Percentiles rank a stretch among this genome's conserved stretches.
phyloP scores from a whole-genome alignment of 1,140 invertebrate species.

The Gryon sp. region DNA sequence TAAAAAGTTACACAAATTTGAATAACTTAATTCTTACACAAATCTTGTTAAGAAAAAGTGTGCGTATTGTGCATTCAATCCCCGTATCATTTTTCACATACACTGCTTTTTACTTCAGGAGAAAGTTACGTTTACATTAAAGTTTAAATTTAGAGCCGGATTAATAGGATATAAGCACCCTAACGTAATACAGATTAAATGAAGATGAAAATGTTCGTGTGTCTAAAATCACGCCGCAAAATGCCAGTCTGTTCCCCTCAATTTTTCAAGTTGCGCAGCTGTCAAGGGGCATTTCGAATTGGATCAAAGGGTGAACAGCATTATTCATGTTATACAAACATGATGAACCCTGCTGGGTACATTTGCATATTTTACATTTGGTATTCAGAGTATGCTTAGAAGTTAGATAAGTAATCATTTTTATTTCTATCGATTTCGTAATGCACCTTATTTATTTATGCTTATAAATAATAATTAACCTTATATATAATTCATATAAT shows the following conservation, averaged over 20 bases:
- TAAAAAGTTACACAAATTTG: too few relatives aligned
- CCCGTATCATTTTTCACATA: too few relatives aligned
- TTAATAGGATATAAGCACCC: conserved; percentile 33
- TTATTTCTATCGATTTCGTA: too few relatives aligned
- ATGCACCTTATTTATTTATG: too few relatives aligned
- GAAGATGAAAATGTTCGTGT: conserved; percentile 30
- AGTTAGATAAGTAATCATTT: too few relatives aligned
- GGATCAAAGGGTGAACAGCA: conserved; percentile 37
- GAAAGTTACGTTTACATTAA: neutral
- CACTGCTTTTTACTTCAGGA: too few relatives aligned
- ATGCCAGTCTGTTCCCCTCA: conserved; percentile 26
- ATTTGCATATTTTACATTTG: conserved; percentile 35
- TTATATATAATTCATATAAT: too few relatives aligned
- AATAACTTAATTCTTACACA: too few relatives aligned
- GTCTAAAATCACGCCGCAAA: conserved; percentile 59
- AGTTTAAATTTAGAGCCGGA: conserved; percentile 41
- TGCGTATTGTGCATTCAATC: neutral
- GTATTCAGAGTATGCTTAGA: conserved; percentile 3
- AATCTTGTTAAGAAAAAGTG: too few relatives aligned
- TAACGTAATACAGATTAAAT: conserved; percentile 17
- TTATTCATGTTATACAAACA: conserved; percentile 50
- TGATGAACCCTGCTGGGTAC: conserved; percentile 23
- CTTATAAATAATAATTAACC: too few relatives aligned
- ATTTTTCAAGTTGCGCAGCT: conserved; percentile 55
- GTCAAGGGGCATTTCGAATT: conserved; percentile 42